A percentile compares a stretch with the other conserved stretches of the same genome.
Conservation (phyloP, 2,888 invertebrate genomes). For the Yponomeuta plumbellus region DNA sequence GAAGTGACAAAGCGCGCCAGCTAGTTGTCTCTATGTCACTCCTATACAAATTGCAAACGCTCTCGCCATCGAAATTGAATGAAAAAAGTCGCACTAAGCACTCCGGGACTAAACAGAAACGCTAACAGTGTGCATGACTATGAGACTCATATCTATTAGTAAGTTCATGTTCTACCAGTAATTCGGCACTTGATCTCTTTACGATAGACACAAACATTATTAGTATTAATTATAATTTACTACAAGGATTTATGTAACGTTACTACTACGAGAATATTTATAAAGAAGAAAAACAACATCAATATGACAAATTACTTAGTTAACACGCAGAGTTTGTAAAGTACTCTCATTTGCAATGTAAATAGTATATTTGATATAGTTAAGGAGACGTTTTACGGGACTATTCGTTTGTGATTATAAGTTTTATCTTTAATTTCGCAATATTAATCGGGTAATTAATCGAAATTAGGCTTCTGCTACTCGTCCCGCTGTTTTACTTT, state of each 20-base stretch:
- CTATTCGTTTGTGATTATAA: conserved; percentile 50
- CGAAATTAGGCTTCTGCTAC: conserved; percentile 29
- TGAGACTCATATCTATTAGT: conserved; percentile 1
- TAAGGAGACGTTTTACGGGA: conserved; percentile 43
- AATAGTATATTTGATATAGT: conserved; percentile 59
- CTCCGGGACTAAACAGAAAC: too few species aligned
- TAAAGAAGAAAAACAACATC: conserved; percentile 35
- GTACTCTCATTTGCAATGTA: conserved; percentile 69
- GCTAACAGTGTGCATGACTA: neutral
- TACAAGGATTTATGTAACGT: conserved; percentile 64
- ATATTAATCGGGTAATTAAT: conserved; percentile 40
- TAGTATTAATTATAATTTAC: conserved; percentile 54
- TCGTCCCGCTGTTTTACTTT: conserved; percentile 24
- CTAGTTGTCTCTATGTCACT: too few species aligned
- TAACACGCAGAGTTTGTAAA: conserved; percentile 51
- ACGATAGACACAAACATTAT: conserved; percentile 21
- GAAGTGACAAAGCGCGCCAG: too few species aligned
- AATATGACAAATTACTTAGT: conserved; percentile 72
- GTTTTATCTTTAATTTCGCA: conserved; percentile 44
- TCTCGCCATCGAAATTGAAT: too few species aligned
- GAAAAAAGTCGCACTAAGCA: too few species aligned
- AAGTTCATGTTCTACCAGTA: neutral
- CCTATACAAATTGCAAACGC: too few species aligned
- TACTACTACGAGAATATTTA: conserved; percentile 59
- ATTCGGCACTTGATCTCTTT: neutral